phyloP scores from a whole-genome alignment of 2,888 invertebrate species.

The Apamea sordens region DNA sequence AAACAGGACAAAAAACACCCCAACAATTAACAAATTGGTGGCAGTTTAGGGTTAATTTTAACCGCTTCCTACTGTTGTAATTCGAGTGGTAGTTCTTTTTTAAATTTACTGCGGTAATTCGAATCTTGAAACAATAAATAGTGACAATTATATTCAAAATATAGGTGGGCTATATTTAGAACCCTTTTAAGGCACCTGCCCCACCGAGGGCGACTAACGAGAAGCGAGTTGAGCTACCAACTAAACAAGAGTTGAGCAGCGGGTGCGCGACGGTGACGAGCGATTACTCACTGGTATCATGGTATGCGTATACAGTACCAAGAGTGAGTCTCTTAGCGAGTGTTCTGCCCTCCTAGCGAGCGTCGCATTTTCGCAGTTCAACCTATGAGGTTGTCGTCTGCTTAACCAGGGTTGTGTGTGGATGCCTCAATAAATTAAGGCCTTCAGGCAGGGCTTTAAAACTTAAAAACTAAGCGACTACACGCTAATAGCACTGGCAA shows the following conservation, averaged over 20 bases:
- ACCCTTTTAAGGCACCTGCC: neutral
- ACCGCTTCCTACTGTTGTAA: conserved; percentile 81
- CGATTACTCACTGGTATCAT: neutral
- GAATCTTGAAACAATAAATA: conserved; percentile 85
- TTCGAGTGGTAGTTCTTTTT: conserved; percentile 74
- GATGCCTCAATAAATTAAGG: too few species aligned
- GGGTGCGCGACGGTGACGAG: neutral
- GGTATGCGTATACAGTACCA: neutral
- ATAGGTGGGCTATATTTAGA: conserved; percentile 31
- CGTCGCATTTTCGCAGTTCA: too few species aligned
- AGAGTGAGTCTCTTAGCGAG: neutral
- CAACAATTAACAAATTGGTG: conserved; percentile 89
- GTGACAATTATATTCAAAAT: conserved; percentile 75
- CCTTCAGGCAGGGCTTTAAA: too few species aligned
- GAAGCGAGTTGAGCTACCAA: neutral
- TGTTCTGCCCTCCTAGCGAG: neutral
- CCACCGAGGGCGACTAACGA: neutral
- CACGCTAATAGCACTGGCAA: too few species aligned
- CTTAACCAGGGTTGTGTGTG: too few species aligned
- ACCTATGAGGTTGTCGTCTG: too few species aligned
- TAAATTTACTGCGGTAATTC: conserved; percentile 78
- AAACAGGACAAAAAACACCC: conserved; percentile 80
- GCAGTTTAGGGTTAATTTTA: conserved; percentile 87
- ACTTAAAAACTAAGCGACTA: too few species aligned
- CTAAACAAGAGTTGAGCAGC: neutral